Base-by-base conservation (phyloP, 2,888 invertebrate genomes). In the Acleris laterana region DNA sequence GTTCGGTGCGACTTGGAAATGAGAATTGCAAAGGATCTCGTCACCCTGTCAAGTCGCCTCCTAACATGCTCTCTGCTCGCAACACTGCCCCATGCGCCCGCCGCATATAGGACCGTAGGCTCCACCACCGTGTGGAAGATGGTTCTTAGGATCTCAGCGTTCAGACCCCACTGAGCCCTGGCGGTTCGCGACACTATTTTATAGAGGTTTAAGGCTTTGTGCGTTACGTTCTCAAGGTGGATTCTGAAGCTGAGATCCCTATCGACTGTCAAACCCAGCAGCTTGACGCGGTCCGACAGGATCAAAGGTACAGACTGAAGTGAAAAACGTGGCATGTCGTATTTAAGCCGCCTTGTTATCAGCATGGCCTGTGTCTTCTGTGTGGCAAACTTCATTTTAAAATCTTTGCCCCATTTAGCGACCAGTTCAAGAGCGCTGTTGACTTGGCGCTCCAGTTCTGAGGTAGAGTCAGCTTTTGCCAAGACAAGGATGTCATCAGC, bases 251-350 rank as follows among this genome's bases (percentile, higher is more conserved):
- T 42, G 1, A 68, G 28, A 3, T 32, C 44, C 1, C 11, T 4
- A 19, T 60, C 60, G 1, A 56, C 17, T 0, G 56, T 58, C 0
- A 55, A 44, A 5, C 62, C 59, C 68, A 52, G 70, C 63, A 17
- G 68, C 70, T 22, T 59, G 0, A 59, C 28, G 2, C 7, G 1
- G 0, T 22, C 20, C 0, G 59, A 3, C 6, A 38, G 1, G 0
- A 2, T 4, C 6, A 59, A 16, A 0, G 19, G 1, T 0, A 38
- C n/a, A 2, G 3, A 20, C 4, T 13, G 19, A 0, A 59, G 19
- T 3, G 3, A 3, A n/a, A 59, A 42, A 1, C 0, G 0, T 1
- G 59, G 59, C 4, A 1, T 2, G 6, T 50, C 22, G 20, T 38
- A 59, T 6, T 50, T 59, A 0, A 50, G 38, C 42, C 22, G 46